Evolutionary conservation across 2,888 invertebrate species (phyloP).

Genomic region (Macaria liturata): DNA sequence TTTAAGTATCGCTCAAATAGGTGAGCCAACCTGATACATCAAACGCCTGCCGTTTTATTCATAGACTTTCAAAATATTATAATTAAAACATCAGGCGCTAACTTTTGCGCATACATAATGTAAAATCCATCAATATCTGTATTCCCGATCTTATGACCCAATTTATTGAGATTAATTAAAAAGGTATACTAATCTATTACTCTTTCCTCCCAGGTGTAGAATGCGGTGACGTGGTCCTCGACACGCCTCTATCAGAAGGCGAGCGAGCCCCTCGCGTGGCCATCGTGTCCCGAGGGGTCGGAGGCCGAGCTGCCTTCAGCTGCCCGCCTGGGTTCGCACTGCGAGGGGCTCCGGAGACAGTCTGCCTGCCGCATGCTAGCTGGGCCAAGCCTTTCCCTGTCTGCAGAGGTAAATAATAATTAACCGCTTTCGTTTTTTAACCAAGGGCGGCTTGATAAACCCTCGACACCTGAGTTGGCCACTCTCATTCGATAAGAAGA

Average conservation of each 20-base stretch:
- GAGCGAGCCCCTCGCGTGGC: slow-evolving; percentile 87
- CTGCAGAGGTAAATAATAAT: slow-evolving; percentile 84
- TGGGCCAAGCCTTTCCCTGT: slow-evolving; percentile 91
- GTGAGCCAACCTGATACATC: no score
- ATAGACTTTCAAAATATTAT: no score
- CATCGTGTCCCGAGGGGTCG: slow-evolving; percentile 90
- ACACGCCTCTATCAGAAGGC: slow-evolving; percentile 65
- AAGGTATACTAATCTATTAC: not conserved
- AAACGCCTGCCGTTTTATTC: no score
- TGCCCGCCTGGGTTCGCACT: slow-evolving; percentile 91
- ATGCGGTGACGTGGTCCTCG: slow-evolving; percentile 88
- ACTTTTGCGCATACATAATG: no score
- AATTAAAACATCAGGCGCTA: no score
- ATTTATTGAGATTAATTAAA: not conserved
- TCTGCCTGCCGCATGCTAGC: slow-evolving; percentile 90
- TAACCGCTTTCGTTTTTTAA: not conserved
- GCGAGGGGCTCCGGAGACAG: slow-evolving; percentile 88
- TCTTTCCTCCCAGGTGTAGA: slow-evolving; percentile 84
- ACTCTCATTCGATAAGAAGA: no score
- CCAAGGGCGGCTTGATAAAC: no score
- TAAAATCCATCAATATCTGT: no score
- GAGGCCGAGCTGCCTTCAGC: slow-evolving; percentile 91
- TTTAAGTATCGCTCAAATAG: no score
- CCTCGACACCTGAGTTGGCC: no score
- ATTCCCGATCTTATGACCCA: not conserved